phyloP scores from a whole-genome alignment of 2,888 invertebrate genomes.

The Tribolium freemani region DNA sequence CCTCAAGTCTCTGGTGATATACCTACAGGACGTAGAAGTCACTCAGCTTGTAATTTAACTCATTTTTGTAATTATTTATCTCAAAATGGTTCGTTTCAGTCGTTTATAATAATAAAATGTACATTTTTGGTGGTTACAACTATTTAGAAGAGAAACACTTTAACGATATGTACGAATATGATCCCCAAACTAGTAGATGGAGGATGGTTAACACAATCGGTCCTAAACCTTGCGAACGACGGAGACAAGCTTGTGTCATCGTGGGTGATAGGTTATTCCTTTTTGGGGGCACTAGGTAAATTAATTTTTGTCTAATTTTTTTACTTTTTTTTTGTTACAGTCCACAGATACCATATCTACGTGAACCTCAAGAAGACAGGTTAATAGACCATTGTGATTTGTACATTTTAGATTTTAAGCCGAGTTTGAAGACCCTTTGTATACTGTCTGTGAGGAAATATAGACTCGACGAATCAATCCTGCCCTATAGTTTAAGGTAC shows the following conservation, averaged over 20 bases:
- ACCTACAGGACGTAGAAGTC: conserved; percentile 88
- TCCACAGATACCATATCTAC: conserved; percentile 45
- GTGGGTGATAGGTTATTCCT: conserved; percentile 81
- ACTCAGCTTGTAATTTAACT: conserved; percentile 86
- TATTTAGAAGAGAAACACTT: conserved; percentile 83
- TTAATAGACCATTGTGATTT: conserved; percentile 88
- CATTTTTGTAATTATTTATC: background rate
- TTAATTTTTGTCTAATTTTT: conserved; percentile 2
- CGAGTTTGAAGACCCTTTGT: conserved; percentile 81
- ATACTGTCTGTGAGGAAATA: conserved; percentile 77
- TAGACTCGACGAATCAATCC: conserved; percentile 74
- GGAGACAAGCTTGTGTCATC: conserved; percentile 86
- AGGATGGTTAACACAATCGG: conserved; percentile 73
- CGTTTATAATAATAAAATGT: conserved; percentile 82
- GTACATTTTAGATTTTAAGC: conserved; percentile 84
- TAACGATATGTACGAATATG: conserved; percentile 86
- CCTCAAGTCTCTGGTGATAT: conserved; percentile 74
- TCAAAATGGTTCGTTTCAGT: conserved; percentile 72
- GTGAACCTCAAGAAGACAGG: conserved; percentile 34
- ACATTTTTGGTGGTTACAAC: conserved; percentile 93
- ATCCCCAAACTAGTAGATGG: conserved; percentile 76
- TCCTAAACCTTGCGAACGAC: conserved; percentile 74
- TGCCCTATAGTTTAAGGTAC: conserved; percentile 78
- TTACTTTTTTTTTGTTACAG: conserved; percentile 34
- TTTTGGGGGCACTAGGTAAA: conserved; percentile 92